A percentile compares a stretch with the other conserved stretches of the same genome.
Evolutionary conservation across 2,113 vertebrate species (phyloP).

Genomic region (Hassar affinis): DNA sequence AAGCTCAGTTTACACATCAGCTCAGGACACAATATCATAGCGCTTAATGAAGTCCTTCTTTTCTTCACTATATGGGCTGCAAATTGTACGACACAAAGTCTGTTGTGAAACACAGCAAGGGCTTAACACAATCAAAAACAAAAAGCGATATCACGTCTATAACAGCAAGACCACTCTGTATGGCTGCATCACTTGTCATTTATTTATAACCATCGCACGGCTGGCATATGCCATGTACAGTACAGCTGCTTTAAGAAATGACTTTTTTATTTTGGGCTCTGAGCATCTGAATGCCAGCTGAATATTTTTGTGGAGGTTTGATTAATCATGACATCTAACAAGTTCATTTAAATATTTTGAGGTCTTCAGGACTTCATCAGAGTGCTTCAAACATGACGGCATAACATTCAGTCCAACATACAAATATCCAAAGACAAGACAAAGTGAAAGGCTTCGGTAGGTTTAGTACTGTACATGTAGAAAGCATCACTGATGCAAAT

Average conservation of each 20-base stretch:
- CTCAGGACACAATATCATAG: not conserved
- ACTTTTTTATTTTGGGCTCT: too few species aligned
- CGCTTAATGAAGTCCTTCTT: not conserved
- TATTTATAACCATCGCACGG: slow-evolving; percentile 19
- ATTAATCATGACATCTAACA: not conserved
- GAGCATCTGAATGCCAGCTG: not conserved
- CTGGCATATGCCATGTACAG: not conserved
- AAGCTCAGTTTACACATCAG: not conserved
- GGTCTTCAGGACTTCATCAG: not conserved
- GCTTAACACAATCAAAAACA: not conserved
- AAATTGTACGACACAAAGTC: not conserved
- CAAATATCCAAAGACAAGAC: not conserved
- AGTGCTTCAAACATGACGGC: not conserved
- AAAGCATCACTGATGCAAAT: not conserved
- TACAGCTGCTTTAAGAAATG: not conserved
- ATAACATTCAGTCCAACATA: not conserved
- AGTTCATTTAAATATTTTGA: not conserved
- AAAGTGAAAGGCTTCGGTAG: not conserved
- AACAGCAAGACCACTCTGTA: not conserved
- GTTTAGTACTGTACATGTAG: not conserved
- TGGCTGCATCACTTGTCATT: not conserved
- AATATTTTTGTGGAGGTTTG: not conserved
- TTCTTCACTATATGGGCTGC: not conserved
- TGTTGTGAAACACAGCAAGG: slow-evolving; percentile 1
- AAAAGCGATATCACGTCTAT: not conserved